A percentile compares a stretch with the other conserved stretches of the same genome.
Evolutionary conservation across 2,888 invertebrate genomes (phyloP).

Genomic region (Fabriciana adippe): DNA sequence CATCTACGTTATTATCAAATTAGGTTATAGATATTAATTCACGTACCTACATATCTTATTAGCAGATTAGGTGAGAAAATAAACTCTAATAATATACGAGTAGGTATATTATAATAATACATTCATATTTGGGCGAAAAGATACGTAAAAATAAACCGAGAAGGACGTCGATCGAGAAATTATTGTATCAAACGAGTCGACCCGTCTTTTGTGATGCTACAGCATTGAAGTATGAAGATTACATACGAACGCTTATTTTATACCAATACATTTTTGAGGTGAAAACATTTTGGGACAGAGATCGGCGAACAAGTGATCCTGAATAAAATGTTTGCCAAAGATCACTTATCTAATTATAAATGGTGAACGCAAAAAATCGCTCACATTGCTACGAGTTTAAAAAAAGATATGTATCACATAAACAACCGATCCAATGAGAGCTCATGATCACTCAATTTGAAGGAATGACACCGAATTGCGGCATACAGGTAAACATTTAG

Average conservation of each 20-base stretch:
- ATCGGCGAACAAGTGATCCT: slow-evolving; percentile 52
- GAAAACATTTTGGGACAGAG: slow-evolving; percentile 44
- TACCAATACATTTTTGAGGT: slow-evolving; percentile 44
- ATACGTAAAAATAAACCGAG: too few species aligned
- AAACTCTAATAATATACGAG: too few species aligned
- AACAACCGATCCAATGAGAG: slow-evolving; percentile 43
- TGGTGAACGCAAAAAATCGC: slow-evolving; percentile 56
- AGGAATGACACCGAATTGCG: slow-evolving; percentile 59
- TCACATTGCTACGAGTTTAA: slow-evolving; percentile 53
- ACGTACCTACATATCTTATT: too few species aligned
- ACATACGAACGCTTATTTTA: slow-evolving; percentile 40
- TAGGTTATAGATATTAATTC: too few species aligned
- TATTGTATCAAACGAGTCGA: slow-evolving; percentile 7
- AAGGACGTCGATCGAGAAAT: neutral
- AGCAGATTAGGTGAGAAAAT: too few species aligned
- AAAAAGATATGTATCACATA: slow-evolving; percentile 52
- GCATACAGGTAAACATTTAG: slow-evolving; percentile 76
- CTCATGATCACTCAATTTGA: slow-evolving; percentile 51
- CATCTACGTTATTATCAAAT: neutral
- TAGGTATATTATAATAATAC: too few species aligned
- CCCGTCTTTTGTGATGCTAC: slow-evolving; percentile 11
- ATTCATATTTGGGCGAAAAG: too few species aligned
- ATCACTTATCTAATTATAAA: slow-evolving; percentile 65
- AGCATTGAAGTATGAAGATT: slow-evolving; percentile 12
- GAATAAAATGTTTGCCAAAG: slow-evolving; percentile 66